A percentile compares a stretch with the other conserved stretches of the same genome.
These are phyloP conservation scores for Gallinago solitaria DNA, from an alignment of 2,797 vertebrate genomes.

Conservation along the genomic window DNA sequence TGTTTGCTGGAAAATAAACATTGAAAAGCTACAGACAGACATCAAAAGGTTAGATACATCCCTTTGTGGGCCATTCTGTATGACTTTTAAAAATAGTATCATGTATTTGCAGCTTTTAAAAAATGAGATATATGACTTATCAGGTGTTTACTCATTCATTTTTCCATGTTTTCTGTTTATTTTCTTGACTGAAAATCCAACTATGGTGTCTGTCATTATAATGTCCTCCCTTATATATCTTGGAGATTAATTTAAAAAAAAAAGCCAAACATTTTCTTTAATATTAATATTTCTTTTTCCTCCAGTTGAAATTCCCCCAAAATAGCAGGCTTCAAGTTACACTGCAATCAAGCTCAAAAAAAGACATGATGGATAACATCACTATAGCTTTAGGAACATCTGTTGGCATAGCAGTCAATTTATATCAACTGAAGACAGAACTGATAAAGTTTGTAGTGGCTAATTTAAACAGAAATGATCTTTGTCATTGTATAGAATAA, in stretches of 20 bases:
- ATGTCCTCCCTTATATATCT: neutral
- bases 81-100: neutral
- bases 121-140: neutral
- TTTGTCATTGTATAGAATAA: neutral
- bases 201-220: neutral
- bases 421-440: neutral
- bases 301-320: neutral
- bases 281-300: no score
- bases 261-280: neutral
- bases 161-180: neutral
- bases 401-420: neutral
- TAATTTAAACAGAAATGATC: neutral
- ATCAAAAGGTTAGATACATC: neutral
- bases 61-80: neutral
- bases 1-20: neutral
- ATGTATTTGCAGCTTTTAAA: neutral
- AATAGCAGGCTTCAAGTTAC: neutral
- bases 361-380: neutral
- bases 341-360: neutral
- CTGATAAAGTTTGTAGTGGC: neutral
- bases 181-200: neutral
- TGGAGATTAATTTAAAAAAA: neutral
- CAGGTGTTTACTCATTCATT: neutral
- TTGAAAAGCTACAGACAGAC: neutral
- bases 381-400: neutral